phyloP scores from a whole-genome alignment of 2,888 invertebrate species.

The Bruchidius siliquastri region DNA sequence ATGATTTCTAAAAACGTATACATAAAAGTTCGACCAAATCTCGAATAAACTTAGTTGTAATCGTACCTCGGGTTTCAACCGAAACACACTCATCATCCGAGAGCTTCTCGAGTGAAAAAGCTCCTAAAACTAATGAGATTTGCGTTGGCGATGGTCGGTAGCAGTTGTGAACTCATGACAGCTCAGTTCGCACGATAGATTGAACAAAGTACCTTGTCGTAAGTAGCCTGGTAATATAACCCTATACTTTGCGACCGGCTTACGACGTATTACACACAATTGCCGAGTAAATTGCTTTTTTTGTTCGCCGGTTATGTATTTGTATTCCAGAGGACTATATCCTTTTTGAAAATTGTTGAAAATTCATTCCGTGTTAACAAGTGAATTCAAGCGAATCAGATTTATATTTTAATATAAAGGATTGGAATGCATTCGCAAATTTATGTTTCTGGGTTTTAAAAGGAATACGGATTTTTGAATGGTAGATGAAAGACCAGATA shows the following conservation, averaged over 20 bases:
- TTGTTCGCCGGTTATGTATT: background rate
- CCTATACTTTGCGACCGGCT: slow-evolving; percentile 5
- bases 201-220: slow-evolving; percentile 24
- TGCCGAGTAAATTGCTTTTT: background rate
- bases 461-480: background rate
- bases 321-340: background rate
- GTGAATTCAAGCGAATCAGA: background rate
- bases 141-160: background rate
- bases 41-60: background rate
- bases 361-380: background rate
- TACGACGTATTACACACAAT: background rate
- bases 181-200: slow-evolving; percentile 24
- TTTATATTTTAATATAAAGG: background rate
- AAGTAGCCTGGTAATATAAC: slow-evolving; percentile 24
- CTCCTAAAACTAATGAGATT: background rate
- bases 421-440: background rate
- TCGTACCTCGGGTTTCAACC: background rate
- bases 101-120: background rate
- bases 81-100: background rate
- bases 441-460: background rate
- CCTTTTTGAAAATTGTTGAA: background rate
- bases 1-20: too few species aligned
- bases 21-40: too few species aligned
- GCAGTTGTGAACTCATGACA: slow-evolving; percentile 22
- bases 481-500: background rate